Evolutionary conservation across 2,888 invertebrate species (phyloP).

Genomic region (Liopterus haemorrhoidalis): DNA sequence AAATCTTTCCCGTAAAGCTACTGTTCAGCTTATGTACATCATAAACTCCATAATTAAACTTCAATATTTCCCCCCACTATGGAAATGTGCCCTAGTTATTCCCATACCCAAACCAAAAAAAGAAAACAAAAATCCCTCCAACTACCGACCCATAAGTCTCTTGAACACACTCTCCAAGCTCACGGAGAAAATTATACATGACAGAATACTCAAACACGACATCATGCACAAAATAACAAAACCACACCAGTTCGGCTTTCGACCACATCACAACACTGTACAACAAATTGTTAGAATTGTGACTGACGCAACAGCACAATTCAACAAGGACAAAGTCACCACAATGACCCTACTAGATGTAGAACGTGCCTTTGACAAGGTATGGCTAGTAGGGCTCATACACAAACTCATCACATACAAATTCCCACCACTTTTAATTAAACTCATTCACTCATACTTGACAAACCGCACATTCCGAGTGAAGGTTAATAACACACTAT

Average conservation of each 20-base stretch:
- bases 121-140: constrained; percentile 16
- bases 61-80: constrained; percentile 21
- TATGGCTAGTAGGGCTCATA: too few relatives aligned
- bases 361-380: constrained; percentile 37
- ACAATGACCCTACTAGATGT: constrained; percentile 34
- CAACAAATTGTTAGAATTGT: too few relatives aligned
- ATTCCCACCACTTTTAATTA: background rate
- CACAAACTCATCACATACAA: too few relatives aligned
- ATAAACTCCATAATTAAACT: constrained; percentile 21
- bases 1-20: constrained; percentile 23
- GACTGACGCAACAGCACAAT: constrained; percentile 28
- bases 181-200: too few relatives aligned
- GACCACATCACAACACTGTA: constrained; percentile 30
- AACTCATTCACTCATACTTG: constrained; percentile 1
- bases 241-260: constrained; percentile 36
- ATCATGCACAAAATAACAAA: constrained; percentile 27
- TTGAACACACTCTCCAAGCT: constrained; percentile 21
- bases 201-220: constrained; percentile 24
- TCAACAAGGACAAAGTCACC: constrained; percentile 30
- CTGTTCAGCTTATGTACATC: constrained; percentile 25
- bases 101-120: constrained; percentile 24
- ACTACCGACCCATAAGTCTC: constrained; percentile 25
- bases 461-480: too few relatives aligned
- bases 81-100: constrained; percentile 25
- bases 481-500: background rate